Percentiles rank a stretch among this genome's conserved stretches.
Conservation (phyloP, 2,113 vertebrate species). For the Plecturocebus donacophilus region DNA sequence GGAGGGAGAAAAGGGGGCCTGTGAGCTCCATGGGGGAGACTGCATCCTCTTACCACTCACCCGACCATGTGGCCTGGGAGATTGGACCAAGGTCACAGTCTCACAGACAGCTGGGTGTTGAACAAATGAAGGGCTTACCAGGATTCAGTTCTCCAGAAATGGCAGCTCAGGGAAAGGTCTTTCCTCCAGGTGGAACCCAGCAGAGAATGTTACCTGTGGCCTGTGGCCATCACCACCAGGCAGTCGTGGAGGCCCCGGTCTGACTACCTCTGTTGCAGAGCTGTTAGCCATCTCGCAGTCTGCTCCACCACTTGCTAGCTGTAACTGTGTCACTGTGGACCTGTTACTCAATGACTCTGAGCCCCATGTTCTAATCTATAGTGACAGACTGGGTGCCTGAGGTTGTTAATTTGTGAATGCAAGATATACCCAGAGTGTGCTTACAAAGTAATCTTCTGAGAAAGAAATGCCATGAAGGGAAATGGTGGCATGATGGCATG, state of each 20-base stretch:
- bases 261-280: neutral
- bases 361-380: neutral
- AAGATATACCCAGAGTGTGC: neutral
- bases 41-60: neutral
- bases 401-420: neutral
- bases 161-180: neutral
- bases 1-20: neutral
- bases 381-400: rapidly evolving
- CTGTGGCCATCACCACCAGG: neutral
- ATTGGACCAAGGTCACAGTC: neutral
- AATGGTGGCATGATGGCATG: rapidly evolving
- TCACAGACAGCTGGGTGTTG: neutral
- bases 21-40: neutral
- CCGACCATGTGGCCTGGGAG: neutral
- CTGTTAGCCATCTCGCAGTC: neutral
- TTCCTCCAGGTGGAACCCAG: neutral
- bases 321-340: neutral
- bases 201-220: neutral
- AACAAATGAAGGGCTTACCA: neutral
- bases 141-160: neutral
- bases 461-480: rapidly evolving
- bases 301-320: neutral
- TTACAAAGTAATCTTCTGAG: neutral
- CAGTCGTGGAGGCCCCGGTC: rapidly evolving
- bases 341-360: neutral